These are phyloP conservation scores for Eugnorisma glareosa DNA, from an alignment of 2,888 invertebrate species.

Conservation along the genomic window DNA sequence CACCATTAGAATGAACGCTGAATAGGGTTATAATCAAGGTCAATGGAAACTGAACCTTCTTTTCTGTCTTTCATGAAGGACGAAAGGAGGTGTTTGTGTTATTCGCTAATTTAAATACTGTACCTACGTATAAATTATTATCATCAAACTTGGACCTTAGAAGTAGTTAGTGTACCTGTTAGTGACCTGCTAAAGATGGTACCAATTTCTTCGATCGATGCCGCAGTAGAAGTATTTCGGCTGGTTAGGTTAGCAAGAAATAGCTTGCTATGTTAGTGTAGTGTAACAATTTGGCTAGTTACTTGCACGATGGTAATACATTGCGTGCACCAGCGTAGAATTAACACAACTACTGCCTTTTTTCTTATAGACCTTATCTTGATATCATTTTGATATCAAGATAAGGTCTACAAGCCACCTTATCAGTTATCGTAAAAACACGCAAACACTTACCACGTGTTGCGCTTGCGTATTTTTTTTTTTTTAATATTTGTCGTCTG, in stretches of 20 bases:
- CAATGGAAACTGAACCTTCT: constrained; percentile 7
- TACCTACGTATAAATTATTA: neutral
- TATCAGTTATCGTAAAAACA: constrained; percentile 40
- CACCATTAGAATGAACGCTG: neutral
- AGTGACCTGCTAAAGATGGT: neutral
- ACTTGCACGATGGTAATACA: neutral
- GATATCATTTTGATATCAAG: constrained; percentile 38
- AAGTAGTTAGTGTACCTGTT: neutral
- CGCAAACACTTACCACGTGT: constrained; percentile 4
- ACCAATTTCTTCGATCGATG: neutral
- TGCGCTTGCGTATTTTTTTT: neutral
- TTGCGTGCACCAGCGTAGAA: neutral
- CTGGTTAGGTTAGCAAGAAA: neutral
- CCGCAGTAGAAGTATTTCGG: neutral
- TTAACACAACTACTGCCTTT: neutral
- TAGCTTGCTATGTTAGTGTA: neutral
- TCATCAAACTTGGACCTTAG: neutral
- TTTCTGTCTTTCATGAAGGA: constrained; percentile 11
- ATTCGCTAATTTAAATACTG: neutral
- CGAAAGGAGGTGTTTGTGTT: constrained; percentile 2
- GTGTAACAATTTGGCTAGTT: neutral
- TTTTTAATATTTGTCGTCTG: constrained; percentile 12
- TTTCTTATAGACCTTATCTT: constrained; percentile 11
- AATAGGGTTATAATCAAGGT: constrained; percentile 7
- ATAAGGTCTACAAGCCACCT: constrained; percentile 3